These are phyloP conservation scores for Aphelenchoides avenae DNA, from an alignment of 1,140 invertebrate species.

Conservation along the genomic window DNA sequence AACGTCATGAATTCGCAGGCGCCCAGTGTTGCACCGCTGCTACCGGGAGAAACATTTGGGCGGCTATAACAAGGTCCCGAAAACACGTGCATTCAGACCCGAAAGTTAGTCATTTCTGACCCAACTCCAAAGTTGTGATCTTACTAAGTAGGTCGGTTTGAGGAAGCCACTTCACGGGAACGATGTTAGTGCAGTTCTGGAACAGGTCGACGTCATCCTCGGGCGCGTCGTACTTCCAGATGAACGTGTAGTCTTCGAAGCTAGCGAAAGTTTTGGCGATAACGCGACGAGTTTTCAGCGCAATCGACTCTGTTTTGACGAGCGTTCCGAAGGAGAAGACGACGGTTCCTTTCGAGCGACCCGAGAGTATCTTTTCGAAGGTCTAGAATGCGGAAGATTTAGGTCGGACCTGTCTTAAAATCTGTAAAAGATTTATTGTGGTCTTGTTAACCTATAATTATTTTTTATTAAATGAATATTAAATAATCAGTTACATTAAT, in stretches of 20 bases:
- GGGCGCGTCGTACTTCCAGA: conserved; percentile 41
- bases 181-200: conserved; percentile 21
- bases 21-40: too few relatives aligned
- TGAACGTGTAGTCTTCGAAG: conserved; percentile 33
- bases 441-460: conserved; percentile 1
- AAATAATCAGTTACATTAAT: too few relatives aligned
- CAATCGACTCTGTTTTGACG: conserved; percentile 30
- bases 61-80: too few relatives aligned
- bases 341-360: conserved; percentile 22
- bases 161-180: conserved; percentile 28
- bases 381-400: conserved; percentile 11
- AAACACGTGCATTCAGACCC: too few relatives aligned
- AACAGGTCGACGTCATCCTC: conserved; percentile 13
- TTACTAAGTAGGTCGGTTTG: conserved; percentile 30
- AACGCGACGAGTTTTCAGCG: conserved; percentile 8
- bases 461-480: too few relatives aligned
- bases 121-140: conserved; percentile 10
- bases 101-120: neutral
- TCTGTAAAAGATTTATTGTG: neutral
- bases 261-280: conserved; percentile 26
- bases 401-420: neutral
- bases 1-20: too few relatives aligned
- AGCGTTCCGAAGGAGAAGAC: conserved; percentile 42
- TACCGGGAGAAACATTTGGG: too few relatives aligned
- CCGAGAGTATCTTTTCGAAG: conserved; percentile 18